Evolutionary conservation across 2,113 vertebrate species (phyloP).

Genomic region (Pelmatolapia mariae): DNA sequence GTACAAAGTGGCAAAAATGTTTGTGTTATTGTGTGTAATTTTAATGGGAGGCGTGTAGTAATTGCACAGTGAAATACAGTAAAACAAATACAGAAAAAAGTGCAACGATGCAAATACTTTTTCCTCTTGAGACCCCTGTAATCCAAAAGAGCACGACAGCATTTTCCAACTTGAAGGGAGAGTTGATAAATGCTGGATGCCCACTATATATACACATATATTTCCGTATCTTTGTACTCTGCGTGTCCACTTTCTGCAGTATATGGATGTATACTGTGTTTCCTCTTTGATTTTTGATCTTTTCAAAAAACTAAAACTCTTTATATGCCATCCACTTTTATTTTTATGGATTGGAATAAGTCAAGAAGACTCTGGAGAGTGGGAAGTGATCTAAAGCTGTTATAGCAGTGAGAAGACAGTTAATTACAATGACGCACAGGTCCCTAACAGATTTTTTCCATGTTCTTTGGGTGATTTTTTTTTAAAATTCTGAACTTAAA

Average conservation of each 20-base stretch:
- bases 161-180: background rate
- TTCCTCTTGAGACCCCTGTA: background rate
- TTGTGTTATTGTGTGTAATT: background rate
- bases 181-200: background rate
- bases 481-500: background rate
- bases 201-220: background rate
- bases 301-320: background rate
- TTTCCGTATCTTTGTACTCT: background rate
- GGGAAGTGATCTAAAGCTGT: background rate
- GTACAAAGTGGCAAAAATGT: background rate
- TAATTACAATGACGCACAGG: background rate
- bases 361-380: background rate
- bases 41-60: background rate
- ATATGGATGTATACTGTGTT: background rate
- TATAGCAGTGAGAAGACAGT: background rate
- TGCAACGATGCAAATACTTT: background rate
- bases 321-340: background rate
- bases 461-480: background rate
- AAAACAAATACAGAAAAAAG: background rate
- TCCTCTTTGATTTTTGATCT: background rate
- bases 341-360: background rate
- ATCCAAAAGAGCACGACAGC: background rate
- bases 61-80: background rate
- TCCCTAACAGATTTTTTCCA: background rate
- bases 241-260: background rate